Base-by-base conservation (phyloP, 2,888 invertebrate genomes). In the Steinernema carpocapsae region DNA sequence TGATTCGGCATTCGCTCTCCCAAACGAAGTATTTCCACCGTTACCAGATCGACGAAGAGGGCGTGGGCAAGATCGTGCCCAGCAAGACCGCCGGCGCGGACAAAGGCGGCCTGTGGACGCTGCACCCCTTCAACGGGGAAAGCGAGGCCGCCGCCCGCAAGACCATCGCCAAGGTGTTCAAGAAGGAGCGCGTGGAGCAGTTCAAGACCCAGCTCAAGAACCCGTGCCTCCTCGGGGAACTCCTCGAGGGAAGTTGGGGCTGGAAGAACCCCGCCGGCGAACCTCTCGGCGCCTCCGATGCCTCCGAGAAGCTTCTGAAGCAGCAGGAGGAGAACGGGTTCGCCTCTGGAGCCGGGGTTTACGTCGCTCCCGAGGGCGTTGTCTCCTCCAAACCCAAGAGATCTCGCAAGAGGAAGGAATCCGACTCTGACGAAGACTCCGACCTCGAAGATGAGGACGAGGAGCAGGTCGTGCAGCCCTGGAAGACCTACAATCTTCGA, bases 1-100 rank as follows among this genome's bases (percentile, higher is more conserved):
- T 64, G 26, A 64, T 64, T 32, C 64, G 64, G 32, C 64, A 64
- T 29, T 26, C 64, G 17, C 64, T 64, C 64, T 64, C 64, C 12
- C 64, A 64, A 29, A 64, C 64, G 2, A 64, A 10, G 29, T 64
- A 64, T 32, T 64, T 64, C 64, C 17, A 26, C 64, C 29, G 32
- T 17, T 64, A 32, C 64, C 17, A 26, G 14, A 32, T 29, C 26
- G 64, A 17, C 19, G 3, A 6, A 2, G 32, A 32, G 17, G 64
- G 64, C 1, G 17, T 17, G 12, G 32, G 32, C 32, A 7, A 64
- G 4, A 22, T 64, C 17, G 3, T 32, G 6, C 64, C 22, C 12
- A 64, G 17, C 26, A 32, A 32, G 32, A n/a, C 29, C 17, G 10
- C 22, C 4, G 26, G 64, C n/a, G 17, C 32, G 37, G 29, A 64